Evolutionary conservation across 2,797 vertebrate genomes (phyloP).

Genomic region (Falco novaeseelandiae): DNA sequence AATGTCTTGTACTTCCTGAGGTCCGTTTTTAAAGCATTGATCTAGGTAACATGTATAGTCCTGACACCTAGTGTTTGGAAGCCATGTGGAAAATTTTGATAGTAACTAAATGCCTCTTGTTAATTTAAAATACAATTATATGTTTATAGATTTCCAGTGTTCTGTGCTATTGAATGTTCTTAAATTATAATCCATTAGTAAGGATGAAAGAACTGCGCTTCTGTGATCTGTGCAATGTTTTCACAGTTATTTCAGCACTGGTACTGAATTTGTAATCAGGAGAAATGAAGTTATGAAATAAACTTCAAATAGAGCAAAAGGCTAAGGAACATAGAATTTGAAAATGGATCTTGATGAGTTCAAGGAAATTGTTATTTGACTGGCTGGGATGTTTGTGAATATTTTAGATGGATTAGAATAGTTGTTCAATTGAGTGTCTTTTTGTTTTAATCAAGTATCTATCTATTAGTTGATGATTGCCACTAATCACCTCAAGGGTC

Average conservation of each 20-base stretch:
- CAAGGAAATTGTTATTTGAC: not conserved
- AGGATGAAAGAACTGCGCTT: not conserved
- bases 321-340: not conserved
- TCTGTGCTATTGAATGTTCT: not conserved
- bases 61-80: not conserved
- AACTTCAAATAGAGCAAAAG: not conserved
- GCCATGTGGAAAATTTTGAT: not conserved
- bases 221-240: not conserved
- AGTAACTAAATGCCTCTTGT: not conserved
- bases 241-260: not conserved
- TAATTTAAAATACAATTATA: not conserved
- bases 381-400: not conserved
- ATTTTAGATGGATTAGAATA: not conserved
- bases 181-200: constrained; percentile 27
- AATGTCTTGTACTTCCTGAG: not conserved
- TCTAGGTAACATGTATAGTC: not conserved
- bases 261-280: not conserved
- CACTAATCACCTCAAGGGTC: not conserved
- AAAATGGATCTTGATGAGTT: not conserved
- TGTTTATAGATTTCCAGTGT: not conserved
- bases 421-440: not conserved
- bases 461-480: not conserved
- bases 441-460: not conserved
- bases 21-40: not conserved
- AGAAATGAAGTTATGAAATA: not conserved